Base-by-base conservation (phyloP, 2,113 vertebrate genomes). In the Callospermophilus lateralis region DNA sequence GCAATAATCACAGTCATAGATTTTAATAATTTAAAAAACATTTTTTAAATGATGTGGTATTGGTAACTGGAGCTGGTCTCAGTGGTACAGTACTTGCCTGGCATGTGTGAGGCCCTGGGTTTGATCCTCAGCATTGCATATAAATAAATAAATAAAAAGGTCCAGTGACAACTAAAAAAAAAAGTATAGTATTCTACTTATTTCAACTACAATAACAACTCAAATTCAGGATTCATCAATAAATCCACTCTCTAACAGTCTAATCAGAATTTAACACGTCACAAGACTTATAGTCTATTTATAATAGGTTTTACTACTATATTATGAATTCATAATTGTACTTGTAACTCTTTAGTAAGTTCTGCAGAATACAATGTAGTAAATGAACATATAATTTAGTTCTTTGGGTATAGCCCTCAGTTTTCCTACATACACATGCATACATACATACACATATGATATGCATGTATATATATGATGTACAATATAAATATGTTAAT, bases 271-370 rank as follows among this genome's bases (percentile, higher is more conserved):
- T 53, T 78, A n/a, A 4, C 9, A 30, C 81, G 39, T 15, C 4
- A 42, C 37, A 79, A 78, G 19, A 34, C 55, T 45, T 92, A 53
- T 0, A 70, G 7, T 85, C 20, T 2, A 90, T 12, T 89, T 84
- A 4, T 22, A 51, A 16, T 37, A 65, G 51, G 10, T 65, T 91
- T 96, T 79, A 70, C 24, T 78, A 32, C 7, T 45, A 72, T 67
- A 76, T 81, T 80, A 80, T 42, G 61, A 65, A n/a, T 89, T 83
- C 37, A 90, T n/a, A 67, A 89, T 65, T 84, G 26, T 92, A 68
- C 15, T 26, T 67, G 19, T 73, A 93, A 91, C 6, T 78, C 45
- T 65, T 89, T 42, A 81, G 30, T 83, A 83, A 95, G 92, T 84
- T 78, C 3, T 96, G 4, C 15, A 86, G 11, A 95, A 53, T 84